Evolutionary conservation across 2,888 invertebrate species (phyloP), one percentile per base, ranked within the genome.

Genomic region (Torymus auratus): DNA sequence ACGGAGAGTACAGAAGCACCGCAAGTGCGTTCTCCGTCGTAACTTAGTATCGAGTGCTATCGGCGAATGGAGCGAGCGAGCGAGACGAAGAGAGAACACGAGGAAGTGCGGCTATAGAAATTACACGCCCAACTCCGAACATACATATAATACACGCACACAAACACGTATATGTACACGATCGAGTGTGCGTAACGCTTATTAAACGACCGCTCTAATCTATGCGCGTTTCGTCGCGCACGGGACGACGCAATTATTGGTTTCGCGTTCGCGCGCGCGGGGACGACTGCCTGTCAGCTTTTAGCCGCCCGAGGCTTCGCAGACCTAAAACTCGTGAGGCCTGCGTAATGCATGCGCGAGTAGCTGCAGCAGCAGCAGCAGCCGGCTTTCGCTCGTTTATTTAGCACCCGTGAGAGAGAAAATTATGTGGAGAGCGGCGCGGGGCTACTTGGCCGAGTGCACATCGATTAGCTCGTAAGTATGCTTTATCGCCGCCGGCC

Each of bases 221-320:
- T 15, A 61, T 64, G 23, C 53, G 61, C 17, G 15, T 20, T 61
- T 41, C 28, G 7, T 41, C 41, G 41, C 28, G 28, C 55, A 85
- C 83, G 84, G 86, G 85, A 41, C 41, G 41, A 41, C 85, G 85
- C 87, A 87, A 89, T 89, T 88, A 89, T 89, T 87, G 88, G 89
- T 87, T 88, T 88, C 86, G 86, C 87, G 87, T 86, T 86, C 85
- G 86, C 85, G 86, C 86, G 85, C 74, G 20, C 13, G 23, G n/a
- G 55, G 28, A 23, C 50, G 28, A 62, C 68, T 68, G 15, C 20
- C 28, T 73, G 3, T 4, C 28, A 4, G 28, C n/a, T 28, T 28
- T 53, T 28, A 23, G 52, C 56, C 10, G 10, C 13, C n/a, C 13
- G 55, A 20, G 20, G 62, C 77, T 13, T 14, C 53, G 67, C n/a